These are phyloP conservation scores for Norana najaformis DNA, from an alignment of 2,888 invertebrate species.

Conservation along the genomic window DNA sequence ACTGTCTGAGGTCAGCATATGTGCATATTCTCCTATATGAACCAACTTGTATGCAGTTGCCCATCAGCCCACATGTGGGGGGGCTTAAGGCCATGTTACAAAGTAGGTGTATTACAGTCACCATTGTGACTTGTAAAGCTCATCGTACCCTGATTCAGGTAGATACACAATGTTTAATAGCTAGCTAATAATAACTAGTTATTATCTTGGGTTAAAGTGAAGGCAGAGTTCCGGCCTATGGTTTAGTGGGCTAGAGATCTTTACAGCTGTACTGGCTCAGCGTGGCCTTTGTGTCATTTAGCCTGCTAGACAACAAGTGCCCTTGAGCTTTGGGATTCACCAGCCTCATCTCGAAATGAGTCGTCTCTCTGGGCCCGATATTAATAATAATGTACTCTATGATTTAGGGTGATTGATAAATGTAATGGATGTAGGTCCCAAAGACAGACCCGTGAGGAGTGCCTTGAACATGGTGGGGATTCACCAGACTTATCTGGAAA, in stretches of 20 bases:
- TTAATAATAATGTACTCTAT: not conserved
- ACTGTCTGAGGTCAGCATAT: not conserved
- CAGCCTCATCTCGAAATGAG: not conserved
- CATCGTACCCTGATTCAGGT: not conserved
- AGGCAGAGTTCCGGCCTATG: not conserved
- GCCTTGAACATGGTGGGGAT: no score
- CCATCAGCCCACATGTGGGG: not conserved
- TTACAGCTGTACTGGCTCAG: not conserved
- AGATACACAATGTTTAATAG: no score
- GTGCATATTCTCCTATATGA: not conserved
- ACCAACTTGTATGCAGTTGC: not conserved
- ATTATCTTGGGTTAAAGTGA: not conserved
- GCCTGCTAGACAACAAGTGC: not conserved
- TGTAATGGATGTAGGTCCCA: no score
- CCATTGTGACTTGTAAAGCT: not conserved
- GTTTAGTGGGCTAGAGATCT: constrained; percentile 13
- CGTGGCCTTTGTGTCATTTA: not conserved
- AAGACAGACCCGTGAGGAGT: no score
- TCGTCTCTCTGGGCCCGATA: not conserved
- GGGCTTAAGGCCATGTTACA: not conserved
- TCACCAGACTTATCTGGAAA: not conserved
- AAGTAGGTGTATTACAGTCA: not conserved
- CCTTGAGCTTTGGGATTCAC: not conserved
- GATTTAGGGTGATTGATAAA: not conserved
- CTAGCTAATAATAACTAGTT: no score